Percentiles rank a stretch among this genome's conserved stretches.
These are phyloP conservation scores for Drosophila meridiana DNA, from an alignment of 2,888 invertebrate genomes.

Conservation along the genomic window DNA sequence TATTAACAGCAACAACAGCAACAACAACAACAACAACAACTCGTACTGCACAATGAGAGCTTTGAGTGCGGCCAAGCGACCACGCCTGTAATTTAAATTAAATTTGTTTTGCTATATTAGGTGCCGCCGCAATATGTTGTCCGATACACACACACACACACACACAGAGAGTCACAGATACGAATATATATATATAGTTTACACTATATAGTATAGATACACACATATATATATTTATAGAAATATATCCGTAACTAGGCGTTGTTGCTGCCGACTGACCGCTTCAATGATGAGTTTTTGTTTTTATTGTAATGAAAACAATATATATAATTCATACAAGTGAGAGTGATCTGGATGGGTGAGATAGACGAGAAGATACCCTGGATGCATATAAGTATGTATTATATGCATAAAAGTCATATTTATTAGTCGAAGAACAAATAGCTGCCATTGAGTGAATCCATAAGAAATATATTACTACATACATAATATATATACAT, in stretches of 20 bases:
- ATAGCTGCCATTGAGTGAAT: too few relatives aligned
- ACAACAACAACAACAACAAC: slow-evolving; percentile 35
- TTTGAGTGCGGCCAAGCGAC: slow-evolving; percentile 66
- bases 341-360: background rate
- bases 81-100: slow-evolving; percentile 81
- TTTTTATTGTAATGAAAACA: slow-evolving; percentile 50
- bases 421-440: too few relatives aligned
- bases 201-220: slow-evolving; percentile 13
- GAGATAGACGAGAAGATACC: background rate
- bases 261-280: slow-evolving; percentile 62
- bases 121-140: slow-evolving; percentile 69
- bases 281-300: slow-evolving; percentile 76
- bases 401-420: background rate
- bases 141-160: slow-evolving; percentile 21
- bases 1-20: slow-evolving; percentile 61
- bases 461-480: too few relatives aligned
- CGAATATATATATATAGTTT: slow-evolving; percentile 9
- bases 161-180: slow-evolving; percentile 4
- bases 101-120: slow-evolving; percentile 79
- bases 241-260: slow-evolving; percentile 67
- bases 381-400: background rate
- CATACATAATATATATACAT: too few relatives aligned
- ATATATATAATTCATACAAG: slow-evolving; percentile 2
- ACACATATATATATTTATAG: slow-evolving; percentile 13
- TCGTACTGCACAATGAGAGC: slow-evolving; percentile 70